phyloP scores from a whole-genome alignment of 2,888 invertebrate species.

The Colostygia pectinataria region DNA sequence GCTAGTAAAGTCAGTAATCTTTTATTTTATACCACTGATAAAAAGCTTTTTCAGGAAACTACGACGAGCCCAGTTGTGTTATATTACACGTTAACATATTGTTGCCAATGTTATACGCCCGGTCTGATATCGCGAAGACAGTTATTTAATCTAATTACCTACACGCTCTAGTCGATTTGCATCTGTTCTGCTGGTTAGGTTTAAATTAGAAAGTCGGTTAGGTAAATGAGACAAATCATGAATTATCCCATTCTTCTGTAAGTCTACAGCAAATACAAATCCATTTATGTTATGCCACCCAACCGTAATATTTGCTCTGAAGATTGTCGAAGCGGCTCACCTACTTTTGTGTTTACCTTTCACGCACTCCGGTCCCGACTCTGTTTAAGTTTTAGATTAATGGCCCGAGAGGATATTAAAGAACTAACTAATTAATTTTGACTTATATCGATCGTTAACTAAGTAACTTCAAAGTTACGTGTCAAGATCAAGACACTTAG shows the following conservation, averaged over 20 bases:
- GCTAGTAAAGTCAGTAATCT: too few species aligned
- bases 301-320: conserved; percentile 28
- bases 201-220: too few species aligned
- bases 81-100: too few species aligned
- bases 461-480: conserved; percentile 26
- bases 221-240: too few species aligned
- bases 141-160: too few species aligned
- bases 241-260: background rate
- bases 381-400: conserved; percentile 32
- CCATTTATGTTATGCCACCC: conserved; percentile 18
- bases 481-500: conserved; percentile 6
- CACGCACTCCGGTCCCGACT: conserved; percentile 18
- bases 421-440: conserved; percentile 33
- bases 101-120: too few species aligned
- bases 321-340: conserved; percentile 23
- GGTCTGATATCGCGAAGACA: too few species aligned
- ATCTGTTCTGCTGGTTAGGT: too few species aligned
- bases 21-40: too few species aligned
- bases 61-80: too few species aligned
- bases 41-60: too few species aligned
- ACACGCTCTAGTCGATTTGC: too few species aligned
- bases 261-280: conserved; percentile 5
- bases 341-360: conserved; percentile 26
- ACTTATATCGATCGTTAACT: conserved; percentile 31
- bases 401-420: conserved; percentile 18